A percentile compares a stretch with the other conserved stretches of the same genome.
These are phyloP conservation scores for Tetramorium alpestre DNA, from an alignment of 1,140 invertebrate genomes.

Conservation along the genomic window DNA sequence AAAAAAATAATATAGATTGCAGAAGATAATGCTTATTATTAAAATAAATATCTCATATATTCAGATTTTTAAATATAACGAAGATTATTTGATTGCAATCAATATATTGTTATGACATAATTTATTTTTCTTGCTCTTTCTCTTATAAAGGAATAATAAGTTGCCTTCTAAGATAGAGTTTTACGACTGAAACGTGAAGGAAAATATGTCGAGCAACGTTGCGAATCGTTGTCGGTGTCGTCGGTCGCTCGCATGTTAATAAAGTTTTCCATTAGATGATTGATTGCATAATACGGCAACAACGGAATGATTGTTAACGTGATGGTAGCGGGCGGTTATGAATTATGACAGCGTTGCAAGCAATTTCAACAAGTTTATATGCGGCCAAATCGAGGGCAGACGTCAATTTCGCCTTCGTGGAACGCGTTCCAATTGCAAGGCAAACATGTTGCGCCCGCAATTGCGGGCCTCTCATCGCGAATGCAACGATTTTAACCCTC, in stretches of 20 bases:
- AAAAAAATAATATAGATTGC: neutral
- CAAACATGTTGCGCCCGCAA: constrained; percentile 68
- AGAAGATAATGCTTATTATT: neutral
- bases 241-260: neutral
- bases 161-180: neutral
- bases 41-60: neutral
- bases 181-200: neutral
- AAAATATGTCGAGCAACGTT: neutral
- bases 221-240: neutral
- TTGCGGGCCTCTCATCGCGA: neutral
- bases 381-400: constrained; percentile 76
- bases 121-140: neutral
- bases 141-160: neutral
- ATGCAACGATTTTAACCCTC: constrained; percentile 30
- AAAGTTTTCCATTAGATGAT: constrained; percentile 49
- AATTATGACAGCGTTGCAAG: constrained; percentile 69
- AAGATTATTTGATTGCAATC: neutral
- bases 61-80: neutral
- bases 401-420: constrained; percentile 77
- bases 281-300: constrained; percentile 44
- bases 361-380: constrained; percentile 77
- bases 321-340: constrained; percentile 65
- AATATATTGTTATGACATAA: neutral
- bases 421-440: constrained; percentile 79
- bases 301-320: constrained; percentile 60